Evolutionary conservation across 1,140 invertebrate genomes (phyloP), one percentile per base, ranked within the genome.

Genomic region (Drosophila simulans): DNA sequence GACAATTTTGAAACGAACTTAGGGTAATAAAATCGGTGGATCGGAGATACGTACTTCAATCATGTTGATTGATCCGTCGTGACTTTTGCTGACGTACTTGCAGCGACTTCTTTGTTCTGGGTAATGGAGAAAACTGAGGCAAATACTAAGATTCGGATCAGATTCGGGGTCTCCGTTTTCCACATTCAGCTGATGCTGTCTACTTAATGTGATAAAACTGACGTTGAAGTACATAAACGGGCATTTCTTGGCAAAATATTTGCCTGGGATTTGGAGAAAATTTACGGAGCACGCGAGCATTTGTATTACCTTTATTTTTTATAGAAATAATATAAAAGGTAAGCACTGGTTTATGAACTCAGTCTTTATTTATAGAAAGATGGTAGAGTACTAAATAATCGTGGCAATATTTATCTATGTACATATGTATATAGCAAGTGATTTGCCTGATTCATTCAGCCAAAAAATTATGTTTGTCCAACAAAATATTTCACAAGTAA

Each of bases 191-290:
- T 55, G 58, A 49, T 48, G 56, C 64, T 80, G 73, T 69, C 62
- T 43, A 31, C 10, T 37, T 25, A 40, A 75, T 80, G 34, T 71
- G 70, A 73, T 73, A 76, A 76, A 43, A 37, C 39, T 53, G 73
- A 76, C 73, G 25, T 59, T 75, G 37, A 66, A 66, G 73, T 76
- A 76, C 62, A 68, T 76, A 76, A 76, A 68, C 40, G 46, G 20
- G 34, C 34, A 57, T 53, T 75, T 58, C 59, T 31, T 57, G 46
- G 71, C 15, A 37, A 54, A 76, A 66, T 76, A 68, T 76, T 76
- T 76, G 58, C 37, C 72, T 31, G 45, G 46, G 53, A 5, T 75
- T 5, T 22, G 11, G 53, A 39, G 40, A 27, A 52, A 34, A 75
- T 75, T 65, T 75, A 75, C 65, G 37, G 20, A 35, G 72, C 52